Conservation (phyloP, 2,113 vertebrate species). For the Heteronetta atricapilla region DNA sequence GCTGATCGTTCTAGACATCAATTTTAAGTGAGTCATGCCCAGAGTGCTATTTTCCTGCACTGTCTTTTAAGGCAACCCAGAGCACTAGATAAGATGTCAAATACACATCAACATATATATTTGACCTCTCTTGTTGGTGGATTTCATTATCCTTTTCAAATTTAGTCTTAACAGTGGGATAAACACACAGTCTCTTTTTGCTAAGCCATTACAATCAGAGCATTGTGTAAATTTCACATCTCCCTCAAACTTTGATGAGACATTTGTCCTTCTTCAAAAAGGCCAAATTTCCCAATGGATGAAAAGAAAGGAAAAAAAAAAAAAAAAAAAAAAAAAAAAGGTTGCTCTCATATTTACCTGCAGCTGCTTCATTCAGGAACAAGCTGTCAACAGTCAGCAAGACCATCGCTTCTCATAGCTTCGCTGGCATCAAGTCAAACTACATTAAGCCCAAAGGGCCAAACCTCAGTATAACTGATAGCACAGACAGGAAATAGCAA, state of each 20-base stretch:
- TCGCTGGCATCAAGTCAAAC: conserved; percentile 42
- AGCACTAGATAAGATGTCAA: not conserved
- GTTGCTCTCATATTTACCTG: conserved; percentile 10
- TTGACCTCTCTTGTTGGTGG: not conserved
- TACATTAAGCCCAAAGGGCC: not conserved
- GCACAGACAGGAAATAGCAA: conserved; percentile 27
- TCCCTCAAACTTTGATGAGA: not conserved
- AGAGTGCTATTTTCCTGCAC: not conserved
- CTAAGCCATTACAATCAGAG: not conserved
- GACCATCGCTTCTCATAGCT: not conserved
- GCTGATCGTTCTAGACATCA: not conserved
- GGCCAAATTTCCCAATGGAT: not conserved
- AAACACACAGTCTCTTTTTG: not conserved
- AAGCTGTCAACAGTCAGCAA: conserved; percentile 18
- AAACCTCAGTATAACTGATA: not conserved
- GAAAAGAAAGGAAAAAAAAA: not conserved
- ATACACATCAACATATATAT: not conserved
- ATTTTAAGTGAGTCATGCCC: not conserved
- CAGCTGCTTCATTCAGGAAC: not conserved
- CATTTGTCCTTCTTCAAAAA: not conserved
- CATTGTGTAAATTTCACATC: not conserved
- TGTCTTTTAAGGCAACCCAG: not conserved
- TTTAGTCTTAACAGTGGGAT: not conserved
- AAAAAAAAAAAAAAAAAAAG: accelerated
- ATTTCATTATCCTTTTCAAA: not conserved